These are phyloP conservation scores for Stigmatopora argus DNA, from an alignment of 2,113 vertebrate species.

Conservation along the genomic window DNA sequence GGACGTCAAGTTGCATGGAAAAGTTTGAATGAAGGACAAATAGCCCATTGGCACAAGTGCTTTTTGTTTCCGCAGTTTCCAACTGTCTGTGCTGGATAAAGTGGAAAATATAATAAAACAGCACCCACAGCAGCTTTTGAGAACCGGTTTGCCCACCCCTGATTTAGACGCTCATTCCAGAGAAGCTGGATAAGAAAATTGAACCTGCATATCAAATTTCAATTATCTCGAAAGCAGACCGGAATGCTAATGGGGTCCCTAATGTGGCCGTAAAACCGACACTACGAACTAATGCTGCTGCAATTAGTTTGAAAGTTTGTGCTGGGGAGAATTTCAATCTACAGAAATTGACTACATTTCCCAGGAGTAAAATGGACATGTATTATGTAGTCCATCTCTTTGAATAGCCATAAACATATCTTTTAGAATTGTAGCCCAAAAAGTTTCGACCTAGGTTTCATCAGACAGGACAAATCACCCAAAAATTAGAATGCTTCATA, in stretches of 20 bases:
- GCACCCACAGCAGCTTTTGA: too few relatives aligned
- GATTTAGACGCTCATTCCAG: background rate
- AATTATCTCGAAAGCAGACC: background rate
- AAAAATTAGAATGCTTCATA: too few relatives aligned
- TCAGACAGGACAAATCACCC: background rate
- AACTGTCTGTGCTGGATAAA: too few relatives aligned
- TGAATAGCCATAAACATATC: background rate
- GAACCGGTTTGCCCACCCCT: too few relatives aligned
- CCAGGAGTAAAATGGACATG: background rate
- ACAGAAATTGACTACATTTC: background rate
- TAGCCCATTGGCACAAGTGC: background rate
- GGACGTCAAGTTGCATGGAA: background rate
- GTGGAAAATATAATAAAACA: too few relatives aligned
- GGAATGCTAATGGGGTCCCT: background rate
- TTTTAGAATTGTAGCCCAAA: background rate
- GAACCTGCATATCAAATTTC: constrained; percentile 3
- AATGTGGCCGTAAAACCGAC: background rate
- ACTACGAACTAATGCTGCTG: background rate
- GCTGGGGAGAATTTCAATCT: background rate
- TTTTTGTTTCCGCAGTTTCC: too few relatives aligned
- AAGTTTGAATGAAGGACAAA: constrained; percentile 20
- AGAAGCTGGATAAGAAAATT: background rate
- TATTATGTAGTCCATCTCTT: too few relatives aligned
- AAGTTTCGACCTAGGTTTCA: background rate
- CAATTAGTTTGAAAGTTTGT: background rate